Evolutionary conservation across 2,797 vertebrate genomes (phyloP).

Genomic region (Vireo griseus): DNA sequence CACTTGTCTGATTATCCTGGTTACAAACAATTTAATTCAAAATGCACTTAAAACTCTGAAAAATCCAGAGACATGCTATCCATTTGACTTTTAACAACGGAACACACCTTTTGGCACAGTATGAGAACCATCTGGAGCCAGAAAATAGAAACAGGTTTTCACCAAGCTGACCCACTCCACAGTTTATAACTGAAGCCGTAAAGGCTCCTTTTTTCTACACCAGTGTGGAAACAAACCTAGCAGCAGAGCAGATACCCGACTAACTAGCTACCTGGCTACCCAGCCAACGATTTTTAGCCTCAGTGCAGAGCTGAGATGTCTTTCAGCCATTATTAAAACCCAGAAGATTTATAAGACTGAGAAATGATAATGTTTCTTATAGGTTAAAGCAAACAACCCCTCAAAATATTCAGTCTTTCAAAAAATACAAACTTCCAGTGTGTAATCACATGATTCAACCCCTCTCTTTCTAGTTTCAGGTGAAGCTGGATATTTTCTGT

Average conservation of each 20-base stretch:
- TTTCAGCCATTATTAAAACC: not conserved
- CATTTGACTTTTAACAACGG: not conserved
- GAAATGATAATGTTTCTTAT: not conserved
- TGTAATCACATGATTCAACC: accelerated
- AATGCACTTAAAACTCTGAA: not conserved
- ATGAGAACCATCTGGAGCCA: not conserved
- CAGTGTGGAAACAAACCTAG: not conserved
- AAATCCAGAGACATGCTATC: not conserved
- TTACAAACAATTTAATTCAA: not conserved
- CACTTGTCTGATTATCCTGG: not conserved
- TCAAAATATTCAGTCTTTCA: not conserved
- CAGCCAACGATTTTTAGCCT: not conserved
- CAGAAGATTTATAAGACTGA: not conserved
- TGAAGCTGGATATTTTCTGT: not conserved
- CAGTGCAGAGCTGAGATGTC: not conserved
- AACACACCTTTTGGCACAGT: not conserved
- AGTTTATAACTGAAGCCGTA: not conserved
- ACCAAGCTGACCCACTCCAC: not conserved
- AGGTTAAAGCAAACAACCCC: not conserved
- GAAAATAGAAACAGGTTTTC: not conserved
- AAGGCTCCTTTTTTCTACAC: not conserved
- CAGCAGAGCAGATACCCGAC: not conserved
- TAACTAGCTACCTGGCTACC: not conserved
- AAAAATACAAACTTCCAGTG: not conserved
- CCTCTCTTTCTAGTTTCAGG: not conserved